A percentile compares a stretch with the other conserved stretches of the same genome.
Conservation (phyloP, 2,113 vertebrate genomes). For the Arvicanthis niloticus region DNA sequence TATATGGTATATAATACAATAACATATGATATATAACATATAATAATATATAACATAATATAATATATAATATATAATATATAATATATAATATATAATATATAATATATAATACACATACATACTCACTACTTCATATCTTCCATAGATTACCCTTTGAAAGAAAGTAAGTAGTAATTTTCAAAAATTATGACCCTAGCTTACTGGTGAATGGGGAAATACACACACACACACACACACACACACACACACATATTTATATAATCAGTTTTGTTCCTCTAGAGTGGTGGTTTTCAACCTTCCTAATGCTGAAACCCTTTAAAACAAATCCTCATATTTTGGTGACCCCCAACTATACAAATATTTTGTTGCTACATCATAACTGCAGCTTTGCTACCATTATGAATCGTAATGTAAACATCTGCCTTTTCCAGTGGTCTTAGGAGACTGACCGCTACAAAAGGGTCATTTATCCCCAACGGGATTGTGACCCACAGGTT, state of each 20-base stretch:
- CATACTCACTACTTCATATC: background rate
- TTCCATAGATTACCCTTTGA: background rate
- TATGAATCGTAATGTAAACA: background rate
- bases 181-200: constrained; percentile 56
- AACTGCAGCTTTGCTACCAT: background rate
- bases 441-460: background rate
- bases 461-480: background rate
- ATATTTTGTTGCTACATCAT: background rate
- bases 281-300: background rate
- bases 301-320: background rate
- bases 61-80: background rate
- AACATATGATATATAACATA: background rate
- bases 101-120: no score
- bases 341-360: background rate
- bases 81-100: no score
- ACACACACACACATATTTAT: no score
- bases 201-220: background rate
- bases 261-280: background rate
- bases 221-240: no score
- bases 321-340: background rate
- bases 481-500: background rate
- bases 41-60: background rate
- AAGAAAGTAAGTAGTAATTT: background rate
- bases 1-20: background rate
- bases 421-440: background rate